These are phyloP conservation scores for Microcebus lehilahytsara DNA, from an alignment of 2,113 vertebrate species.

Conservation along the genomic window DNA sequence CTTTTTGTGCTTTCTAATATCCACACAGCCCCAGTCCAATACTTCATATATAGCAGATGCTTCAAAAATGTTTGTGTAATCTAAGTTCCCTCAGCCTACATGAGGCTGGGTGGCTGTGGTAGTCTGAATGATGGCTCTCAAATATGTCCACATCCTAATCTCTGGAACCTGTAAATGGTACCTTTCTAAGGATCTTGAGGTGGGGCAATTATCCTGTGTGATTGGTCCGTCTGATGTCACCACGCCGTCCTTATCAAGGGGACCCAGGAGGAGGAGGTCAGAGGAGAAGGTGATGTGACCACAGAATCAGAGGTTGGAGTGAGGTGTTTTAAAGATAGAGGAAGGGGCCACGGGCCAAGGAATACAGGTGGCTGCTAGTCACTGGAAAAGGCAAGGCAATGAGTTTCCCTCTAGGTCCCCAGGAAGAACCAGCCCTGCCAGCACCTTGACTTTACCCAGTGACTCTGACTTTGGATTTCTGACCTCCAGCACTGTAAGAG, in stretches of 20 bases:
- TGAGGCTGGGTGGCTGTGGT: neutral
- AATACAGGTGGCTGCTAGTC: too few species aligned
- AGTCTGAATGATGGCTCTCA: neutral
- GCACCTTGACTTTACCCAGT: neutral
- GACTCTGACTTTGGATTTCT: slow-evolving; percentile 9
- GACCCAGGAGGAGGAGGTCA: neutral
- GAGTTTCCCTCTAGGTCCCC: neutral
- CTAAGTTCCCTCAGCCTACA: neutral
- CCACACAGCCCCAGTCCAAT: rapidly evolving
- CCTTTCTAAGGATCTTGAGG: neutral
- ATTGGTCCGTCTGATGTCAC: neutral
- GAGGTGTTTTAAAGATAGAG: neutral
- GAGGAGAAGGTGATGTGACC: neutral
- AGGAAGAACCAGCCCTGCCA: neutral
- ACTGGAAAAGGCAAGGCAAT: neutral
- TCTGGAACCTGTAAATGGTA: neutral
- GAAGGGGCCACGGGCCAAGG: neutral
- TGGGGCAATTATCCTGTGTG: neutral
- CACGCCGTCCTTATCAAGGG: neutral
- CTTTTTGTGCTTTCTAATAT: neutral
- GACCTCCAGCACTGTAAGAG: neutral
- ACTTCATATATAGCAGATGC: neutral
- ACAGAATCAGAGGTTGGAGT: neutral
- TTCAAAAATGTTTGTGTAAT: neutral
- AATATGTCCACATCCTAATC: neutral